Conservation (phyloP, 1,140 invertebrate genomes). For the Drosophila punjabiensis region DNA sequence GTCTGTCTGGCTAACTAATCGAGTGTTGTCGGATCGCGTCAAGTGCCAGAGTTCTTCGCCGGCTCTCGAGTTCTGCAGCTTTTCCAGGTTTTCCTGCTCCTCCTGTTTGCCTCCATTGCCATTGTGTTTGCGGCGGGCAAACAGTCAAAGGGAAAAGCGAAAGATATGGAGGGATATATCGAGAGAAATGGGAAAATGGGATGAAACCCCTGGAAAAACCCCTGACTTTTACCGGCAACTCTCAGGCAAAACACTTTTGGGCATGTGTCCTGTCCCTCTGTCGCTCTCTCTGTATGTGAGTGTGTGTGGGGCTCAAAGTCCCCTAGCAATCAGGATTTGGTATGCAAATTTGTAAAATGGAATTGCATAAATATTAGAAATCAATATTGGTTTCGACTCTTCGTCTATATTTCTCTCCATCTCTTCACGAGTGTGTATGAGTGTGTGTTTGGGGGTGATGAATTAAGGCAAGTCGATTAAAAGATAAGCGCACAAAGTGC, state of each 20-base stretch:
- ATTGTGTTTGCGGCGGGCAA: conserved; percentile 56
- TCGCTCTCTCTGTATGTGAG: background rate
- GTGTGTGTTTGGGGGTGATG: conserved; percentile 21
- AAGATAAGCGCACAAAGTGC: conserved; percentile 60
- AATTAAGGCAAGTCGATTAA: conserved; percentile 68
- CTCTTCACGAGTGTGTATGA: background rate
- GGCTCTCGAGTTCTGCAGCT: conserved; percentile 15
- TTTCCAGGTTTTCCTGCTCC: conserved; percentile 10
- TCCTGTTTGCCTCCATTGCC: conserved; percentile 11
- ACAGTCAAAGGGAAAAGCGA: conserved; percentile 45
- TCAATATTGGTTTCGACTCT: conserved; percentile 68
- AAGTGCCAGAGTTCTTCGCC: conserved; percentile 59
- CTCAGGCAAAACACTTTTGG: conserved; percentile 26
- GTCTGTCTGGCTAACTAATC: conserved; percentile 67
- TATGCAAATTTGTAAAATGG: conserved; percentile 82
- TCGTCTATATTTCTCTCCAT: background rate
- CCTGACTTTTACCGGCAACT: conserved; percentile 57
- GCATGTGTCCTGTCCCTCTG: conserved; percentile 9
- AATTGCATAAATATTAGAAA: conserved; percentile 84
- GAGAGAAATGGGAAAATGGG: conserved; percentile 17
- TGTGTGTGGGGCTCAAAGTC: conserved; percentile 61
- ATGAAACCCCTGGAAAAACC: conserved; percentile 16
- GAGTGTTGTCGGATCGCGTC: conserved; percentile 78
- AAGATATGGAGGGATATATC: conserved; percentile 10
- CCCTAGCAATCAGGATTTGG: conserved; percentile 80